Base-by-base conservation (phyloP, 2,888 invertebrate genomes). In the Pegoplata infirma region DNA sequence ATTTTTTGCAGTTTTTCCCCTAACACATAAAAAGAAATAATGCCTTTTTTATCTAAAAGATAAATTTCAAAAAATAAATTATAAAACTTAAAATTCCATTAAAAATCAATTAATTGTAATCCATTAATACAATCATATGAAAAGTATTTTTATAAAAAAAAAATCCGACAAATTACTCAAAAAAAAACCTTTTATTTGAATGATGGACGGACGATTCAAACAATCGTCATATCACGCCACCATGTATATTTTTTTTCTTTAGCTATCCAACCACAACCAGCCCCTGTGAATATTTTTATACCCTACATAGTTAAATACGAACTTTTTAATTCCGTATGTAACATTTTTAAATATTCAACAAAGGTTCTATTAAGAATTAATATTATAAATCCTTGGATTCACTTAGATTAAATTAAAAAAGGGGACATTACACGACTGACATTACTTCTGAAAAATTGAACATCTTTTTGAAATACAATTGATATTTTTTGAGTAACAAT, bases 61-160 rank as follows among this genome's bases (percentile, higher is more conserved):
- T 56, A 56, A 28, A 32, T 32, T 53, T 6, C 32, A 6, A n/a
- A 32, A 21, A 44, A n/a, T 7, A 17, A 67, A 46, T 53, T 66
- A n/a, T n/a, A 7, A 51, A n/a, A 28, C 21, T 63, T 56, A 63
- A 72, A 55, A 63, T 47, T 63, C 36, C 12, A 72, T 56, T 46
- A 63, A 63, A 64, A 36, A 56, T 32, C 8, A 49, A 64, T 72
- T 64, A 49, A 5, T 16, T 36, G 17, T 56, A 64, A 72, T 72
- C 47, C 23, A 64, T 72, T 25, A 72, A 69, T 25, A 25, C 14
- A 63, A 21, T 58, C 23, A 68, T 36, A 49, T 49, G 32, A 58
- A 25, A 14, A 58, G 12, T 28, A 59, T 49, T 68, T 32, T 8
- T 21, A 4, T 12, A 28, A 17, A 1, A 0, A 25, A 61, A 61